phyloP scores from a whole-genome alignment of 2,113 vertebrate species.

The Seriola rivoliana region DNA sequence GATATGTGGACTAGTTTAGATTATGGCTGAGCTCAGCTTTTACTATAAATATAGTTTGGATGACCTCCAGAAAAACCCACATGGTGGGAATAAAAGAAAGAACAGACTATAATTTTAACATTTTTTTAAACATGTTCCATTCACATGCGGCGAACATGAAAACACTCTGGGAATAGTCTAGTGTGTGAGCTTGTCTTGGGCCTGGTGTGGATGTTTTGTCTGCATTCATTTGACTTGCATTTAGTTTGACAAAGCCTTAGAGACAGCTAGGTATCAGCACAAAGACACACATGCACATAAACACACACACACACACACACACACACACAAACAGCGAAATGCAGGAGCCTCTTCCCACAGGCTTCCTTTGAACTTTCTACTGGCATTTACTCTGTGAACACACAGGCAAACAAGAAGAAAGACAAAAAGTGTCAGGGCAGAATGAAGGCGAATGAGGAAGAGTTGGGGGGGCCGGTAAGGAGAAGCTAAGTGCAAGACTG shows the following conservation, averaged over 20 bases:
- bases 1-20: constrained; percentile 18
- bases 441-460: constrained; percentile 33
- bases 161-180: constrained; percentile 19
- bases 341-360: constrained; percentile 37
- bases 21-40: constrained; percentile 27
- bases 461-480: background rate
- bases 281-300: constrained; percentile 30
- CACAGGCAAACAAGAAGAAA: constrained; percentile 32
- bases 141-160: constrained; percentile 25
- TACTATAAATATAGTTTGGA: constrained; percentile 31
- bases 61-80: constrained; percentile 39
- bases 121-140: background rate
- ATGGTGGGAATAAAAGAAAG: background rate
- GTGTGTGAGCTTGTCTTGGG: background rate
- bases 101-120: background rate
- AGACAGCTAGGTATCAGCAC: constrained; percentile 37
- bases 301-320: constrained; percentile 41
- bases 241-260: constrained; percentile 52
- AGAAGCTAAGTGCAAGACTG: constrained; percentile 5
- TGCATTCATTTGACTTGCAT: constrained; percentile 64
- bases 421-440: constrained; percentile 27
- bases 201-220: constrained; percentile 35
- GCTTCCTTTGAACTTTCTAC: constrained; percentile 59
- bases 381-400: constrained; percentile 42
- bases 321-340: constrained; percentile 36